phyloP scores from a whole-genome alignment of 2,888 invertebrate species.

The Tetranychus truncatus region DNA sequence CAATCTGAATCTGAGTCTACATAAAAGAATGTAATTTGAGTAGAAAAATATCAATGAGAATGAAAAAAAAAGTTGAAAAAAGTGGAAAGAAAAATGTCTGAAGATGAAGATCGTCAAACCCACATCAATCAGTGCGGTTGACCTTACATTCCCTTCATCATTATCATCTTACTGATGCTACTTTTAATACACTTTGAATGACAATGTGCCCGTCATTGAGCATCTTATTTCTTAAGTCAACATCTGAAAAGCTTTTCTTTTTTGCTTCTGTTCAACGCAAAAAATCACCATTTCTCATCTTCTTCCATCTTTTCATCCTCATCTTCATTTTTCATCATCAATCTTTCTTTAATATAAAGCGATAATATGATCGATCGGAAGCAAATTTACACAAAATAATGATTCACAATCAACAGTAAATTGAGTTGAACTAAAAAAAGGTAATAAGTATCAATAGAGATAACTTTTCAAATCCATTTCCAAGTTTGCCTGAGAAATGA shows the following conservation, averaged over 20 bases:
- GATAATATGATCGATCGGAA: neutral
- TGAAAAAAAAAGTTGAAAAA: neutral
- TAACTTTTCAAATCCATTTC: no score
- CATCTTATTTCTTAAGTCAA: neutral
- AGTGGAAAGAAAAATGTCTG: neutral
- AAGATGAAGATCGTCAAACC: neutral
- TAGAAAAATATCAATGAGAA: neutral
- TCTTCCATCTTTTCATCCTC: neutral
- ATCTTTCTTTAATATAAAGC: neutral
- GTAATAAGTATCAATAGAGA: no score
- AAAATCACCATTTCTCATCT: no score
- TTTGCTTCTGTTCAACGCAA: no score
- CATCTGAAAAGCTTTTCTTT: no score
- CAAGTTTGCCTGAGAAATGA: no score
- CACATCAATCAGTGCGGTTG: slow-evolving; percentile 1
- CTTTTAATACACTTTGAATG: neutral
- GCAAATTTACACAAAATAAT: neutral
- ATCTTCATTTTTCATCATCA: neutral
- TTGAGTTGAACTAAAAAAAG: no score
- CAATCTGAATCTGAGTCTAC: no score
- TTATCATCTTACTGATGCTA: slow-evolving; percentile 4
- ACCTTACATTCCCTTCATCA: slow-evolving; percentile 17
- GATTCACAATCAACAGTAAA: neutral
- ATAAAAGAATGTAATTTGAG: neutral
- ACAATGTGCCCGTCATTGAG: neutral